Conservation (phyloP, 2,888 invertebrate genomes). For the Mesochorus sp. region DNA sequence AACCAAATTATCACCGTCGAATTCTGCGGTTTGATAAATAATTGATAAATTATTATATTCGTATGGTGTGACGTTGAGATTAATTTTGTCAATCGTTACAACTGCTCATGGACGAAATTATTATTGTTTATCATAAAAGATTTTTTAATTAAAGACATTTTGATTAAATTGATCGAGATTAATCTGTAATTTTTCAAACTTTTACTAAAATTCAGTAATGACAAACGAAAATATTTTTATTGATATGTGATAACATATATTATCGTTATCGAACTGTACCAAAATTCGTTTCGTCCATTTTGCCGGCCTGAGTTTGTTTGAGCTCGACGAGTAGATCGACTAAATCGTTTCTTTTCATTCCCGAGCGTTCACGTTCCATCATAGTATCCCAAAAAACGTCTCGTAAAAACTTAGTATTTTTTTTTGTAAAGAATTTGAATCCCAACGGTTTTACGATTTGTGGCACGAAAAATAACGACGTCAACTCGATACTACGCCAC, state of each 20-base stretch:
- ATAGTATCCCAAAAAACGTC: constrained; percentile 81
- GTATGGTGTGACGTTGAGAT: too few relatives aligned
- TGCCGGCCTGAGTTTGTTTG: constrained; percentile 70
- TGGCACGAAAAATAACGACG: constrained; percentile 81
- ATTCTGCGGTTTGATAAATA: constrained; percentile 62
- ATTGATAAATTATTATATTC: too few relatives aligned
- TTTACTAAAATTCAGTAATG: too few relatives aligned
- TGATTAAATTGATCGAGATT: too few relatives aligned
- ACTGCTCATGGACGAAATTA: too few relatives aligned
- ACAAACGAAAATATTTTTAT: too few relatives aligned
- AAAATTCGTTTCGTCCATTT: constrained; percentile 53
- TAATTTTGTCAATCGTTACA: not conserved
- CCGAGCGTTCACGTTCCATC: constrained; percentile 78
- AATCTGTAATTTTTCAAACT: too few relatives aligned
- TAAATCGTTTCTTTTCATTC: constrained; percentile 80
- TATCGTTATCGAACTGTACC: constrained; percentile 38
- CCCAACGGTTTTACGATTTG: constrained; percentile 76
- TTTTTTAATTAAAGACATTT: too few relatives aligned
- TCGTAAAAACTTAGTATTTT: constrained; percentile 78
- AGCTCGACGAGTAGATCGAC: constrained; percentile 83
- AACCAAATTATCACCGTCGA: constrained; percentile 73
- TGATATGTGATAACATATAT: too few relatives aligned
- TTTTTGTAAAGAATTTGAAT: constrained; percentile 79
- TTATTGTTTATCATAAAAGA: too few relatives aligned
- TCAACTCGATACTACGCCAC: constrained; percentile 78